Evolutionary conservation across 2,113 vertebrate species (phyloP).

Genomic region (Cavia porcellus): DNA sequence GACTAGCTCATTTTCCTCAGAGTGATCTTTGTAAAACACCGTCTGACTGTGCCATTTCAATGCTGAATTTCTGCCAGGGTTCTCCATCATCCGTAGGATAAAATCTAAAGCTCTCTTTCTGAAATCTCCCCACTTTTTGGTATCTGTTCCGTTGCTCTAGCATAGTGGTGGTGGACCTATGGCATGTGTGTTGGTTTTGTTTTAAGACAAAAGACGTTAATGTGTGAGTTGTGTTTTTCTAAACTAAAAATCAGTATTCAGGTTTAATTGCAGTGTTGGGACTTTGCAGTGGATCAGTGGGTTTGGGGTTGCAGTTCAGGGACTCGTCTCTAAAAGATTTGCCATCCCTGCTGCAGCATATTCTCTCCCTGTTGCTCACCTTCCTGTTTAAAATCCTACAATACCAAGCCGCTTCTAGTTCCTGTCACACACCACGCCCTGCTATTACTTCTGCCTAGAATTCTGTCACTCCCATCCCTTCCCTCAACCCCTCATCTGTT

Average conservation of each 20-base stretch:
- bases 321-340: background rate
- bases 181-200: background rate
- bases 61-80: background rate
- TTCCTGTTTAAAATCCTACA: background rate
- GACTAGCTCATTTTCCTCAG: background rate
- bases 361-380: background rate
- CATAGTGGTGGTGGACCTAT: background rate
- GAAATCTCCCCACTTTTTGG: background rate
- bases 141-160: background rate
- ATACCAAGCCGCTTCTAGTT: background rate
- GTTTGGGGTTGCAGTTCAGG: background rate
- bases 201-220: background rate
- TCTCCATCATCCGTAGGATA: background rate
- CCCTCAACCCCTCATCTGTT: conserved; percentile 1
- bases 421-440: background rate
- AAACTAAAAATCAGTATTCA: background rate
- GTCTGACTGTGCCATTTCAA: background rate
- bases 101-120: background rate
- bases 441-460: conserved; percentile 40
- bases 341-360: background rate
- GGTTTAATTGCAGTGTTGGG: background rate
- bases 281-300: background rate
- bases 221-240: background rate
- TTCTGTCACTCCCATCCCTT: background rate
- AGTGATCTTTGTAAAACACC: background rate